These are phyloP conservation scores for Micrastur ruficollis DNA, from an alignment of 2,797 vertebrate species.

Conservation along the genomic window DNA sequence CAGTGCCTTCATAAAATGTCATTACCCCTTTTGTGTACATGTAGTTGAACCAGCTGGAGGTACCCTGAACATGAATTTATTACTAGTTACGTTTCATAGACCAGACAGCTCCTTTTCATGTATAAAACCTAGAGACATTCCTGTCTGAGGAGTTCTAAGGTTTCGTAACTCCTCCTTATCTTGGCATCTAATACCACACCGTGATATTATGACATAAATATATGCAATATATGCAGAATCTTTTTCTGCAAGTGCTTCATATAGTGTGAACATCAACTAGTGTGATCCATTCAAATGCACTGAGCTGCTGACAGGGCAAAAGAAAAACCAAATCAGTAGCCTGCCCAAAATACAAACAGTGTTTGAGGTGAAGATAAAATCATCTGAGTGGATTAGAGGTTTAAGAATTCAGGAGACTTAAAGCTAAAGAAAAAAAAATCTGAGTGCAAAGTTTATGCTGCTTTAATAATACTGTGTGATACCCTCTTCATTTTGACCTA, in stretches of 20 bases:
- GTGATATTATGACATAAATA: neutral
- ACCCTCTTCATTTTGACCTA: neutral
- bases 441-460: neutral
- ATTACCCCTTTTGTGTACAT: neutral
- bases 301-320: neutral
- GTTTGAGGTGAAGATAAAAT: neutral
- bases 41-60: neutral
- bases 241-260: neutral
- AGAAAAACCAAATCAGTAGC: accelerated
- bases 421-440: neutral
- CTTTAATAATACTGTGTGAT: neutral
- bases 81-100: neutral
- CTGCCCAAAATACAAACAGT: neutral
- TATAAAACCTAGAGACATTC: neutral
- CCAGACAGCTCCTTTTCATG: neutral
- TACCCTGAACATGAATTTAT: neutral
- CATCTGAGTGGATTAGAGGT: neutral
- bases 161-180: neutral
- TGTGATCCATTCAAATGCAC: neutral
- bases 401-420: neutral
- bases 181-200: neutral
- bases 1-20: neutral
- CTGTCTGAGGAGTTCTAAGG: neutral
- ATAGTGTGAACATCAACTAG: neutral
- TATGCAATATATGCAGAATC: neutral